Base-by-base conservation (phyloP, 2,113 vertebrate genomes). In the Bubo blakistoni region DNA sequence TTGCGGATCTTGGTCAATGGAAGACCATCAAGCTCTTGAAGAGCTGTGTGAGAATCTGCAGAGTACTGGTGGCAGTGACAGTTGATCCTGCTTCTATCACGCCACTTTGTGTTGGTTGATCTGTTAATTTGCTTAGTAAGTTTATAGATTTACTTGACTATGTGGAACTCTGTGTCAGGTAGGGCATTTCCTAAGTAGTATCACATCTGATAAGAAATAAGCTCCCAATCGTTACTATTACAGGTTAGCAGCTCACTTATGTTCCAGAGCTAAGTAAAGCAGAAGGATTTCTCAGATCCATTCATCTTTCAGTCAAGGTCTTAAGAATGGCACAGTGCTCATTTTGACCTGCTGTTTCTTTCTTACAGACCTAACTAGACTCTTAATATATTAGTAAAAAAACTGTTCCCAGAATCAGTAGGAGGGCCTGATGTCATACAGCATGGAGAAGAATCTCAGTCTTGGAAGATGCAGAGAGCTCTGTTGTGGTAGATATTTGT, bases 161-260 rank as follows among this genome's bases (percentile, higher is more conserved):
- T 24, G 14, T 79, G 47, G 17, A 95, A 67, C 10, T 66, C 11
- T 76, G n/a, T 72, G 29, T 83, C 0, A 0, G 4, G 19, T 34
- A 16, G 27, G 26, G 46, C 55, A 16, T 36, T 86, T 51, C 63
- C 79, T 42, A 25, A 66, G 32, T 46, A 69, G 24, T 61, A 61
- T 49, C 29, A 40, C 6, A 27, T 25, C 62, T 80, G 46, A 26
- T 78, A 46, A 58, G 24, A 83, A 80, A 36, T 54, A 27, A 78
- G 24, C 24, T 94, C 49, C 74, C 36, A n/a, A 1, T 9, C 57
- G 19, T 61, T 49, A 40, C 30, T 38, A 29, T n/a, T 42, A 5
- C 2, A 30, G 34, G 25, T 36, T 72, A 61, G 34, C 70, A 80
- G 57, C 34, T 92, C 74, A 6, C 0, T 34, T 49, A 34, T 17